Evolutionary conservation across 2,888 invertebrate species (phyloP), one percentile per base, ranked within the genome.

Genomic region (Dicycla oo): DNA sequence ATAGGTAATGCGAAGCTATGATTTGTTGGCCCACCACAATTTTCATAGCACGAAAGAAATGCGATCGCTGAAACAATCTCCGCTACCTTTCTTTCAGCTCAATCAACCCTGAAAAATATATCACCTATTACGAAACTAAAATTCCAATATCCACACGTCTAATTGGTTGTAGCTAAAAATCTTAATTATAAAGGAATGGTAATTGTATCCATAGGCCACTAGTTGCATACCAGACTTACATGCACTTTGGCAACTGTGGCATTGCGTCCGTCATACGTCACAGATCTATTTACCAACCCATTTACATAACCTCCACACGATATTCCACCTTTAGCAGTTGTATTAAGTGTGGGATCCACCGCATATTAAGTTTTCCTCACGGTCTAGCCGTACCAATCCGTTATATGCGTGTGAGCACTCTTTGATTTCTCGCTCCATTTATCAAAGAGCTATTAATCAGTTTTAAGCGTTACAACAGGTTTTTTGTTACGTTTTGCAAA

Each of bases 371-470:
- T 69, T 83, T 70, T 83, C 70, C 61, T 69, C 43, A 63, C 74
- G 67, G 76, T 85, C 80, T 80, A 81, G 83, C 78, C 82, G 83
- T 85, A 83, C 80, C 75, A 80, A 82, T 74, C 80, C 73, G 65
- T 66, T 83, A 84, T 87, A 74, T 82, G 90, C 90, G 90, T 92
- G 91, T 89, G 85, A 86, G 88, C 85, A 89, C 87, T 91, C 90
- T 93, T 90, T 89, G 91, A 93, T 94, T 94, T 92, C 88, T 88
- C 92, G 95, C 92, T 94, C 94, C 93, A 94, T 94, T 95, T 93
- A 90, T 83, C 89, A 81, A 86, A 80, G 82, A 87, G 89, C 88
- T 86, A 91, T 94, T 94, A 94, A 91, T 93, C 90, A 91, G 84
- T 88, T 90, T 88, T 87, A 80, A 83, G 78, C 79, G 86, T 93